phyloP scores from a whole-genome alignment of 2,113 vertebrate genomes.

The Hydrolagus affinis region DNA sequence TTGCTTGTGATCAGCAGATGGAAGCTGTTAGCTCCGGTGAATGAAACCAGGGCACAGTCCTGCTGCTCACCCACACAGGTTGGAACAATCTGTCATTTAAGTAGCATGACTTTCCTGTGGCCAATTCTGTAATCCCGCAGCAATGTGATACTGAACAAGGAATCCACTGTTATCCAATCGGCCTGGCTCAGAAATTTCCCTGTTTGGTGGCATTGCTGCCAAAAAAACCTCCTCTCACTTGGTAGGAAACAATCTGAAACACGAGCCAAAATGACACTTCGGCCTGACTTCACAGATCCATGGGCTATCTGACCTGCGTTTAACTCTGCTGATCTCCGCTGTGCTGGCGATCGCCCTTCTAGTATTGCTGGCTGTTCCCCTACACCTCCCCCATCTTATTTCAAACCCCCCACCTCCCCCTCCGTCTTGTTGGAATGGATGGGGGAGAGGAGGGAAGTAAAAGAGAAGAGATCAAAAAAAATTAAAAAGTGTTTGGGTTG shows the following conservation, averaged over 20 bases:
- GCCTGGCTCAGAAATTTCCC: conserved; percentile 59
- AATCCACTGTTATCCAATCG: conserved; percentile 50
- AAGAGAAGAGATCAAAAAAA: background rate
- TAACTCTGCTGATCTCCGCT: conserved; percentile 34
- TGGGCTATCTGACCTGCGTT: conserved; percentile 39
- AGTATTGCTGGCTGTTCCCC: background rate
- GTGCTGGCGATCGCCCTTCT: conserved; percentile 31
- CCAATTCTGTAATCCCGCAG: conserved; percentile 65
- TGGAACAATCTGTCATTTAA: conserved; percentile 74
- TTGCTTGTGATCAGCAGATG: conserved; percentile 54
- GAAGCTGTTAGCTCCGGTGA: conserved; percentile 74
- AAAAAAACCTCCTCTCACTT: conserved; percentile 45
- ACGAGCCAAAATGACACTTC: conserved; percentile 36
- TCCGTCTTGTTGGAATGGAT: background rate
- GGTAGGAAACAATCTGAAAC: conserved; percentile 45
- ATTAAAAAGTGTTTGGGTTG: too few relatives aligned
- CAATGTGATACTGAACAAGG: conserved; percentile 65
- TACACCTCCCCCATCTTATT: background rate
- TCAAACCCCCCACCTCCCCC: background rate
- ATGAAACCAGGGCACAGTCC: conserved; percentile 48
- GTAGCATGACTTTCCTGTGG: conserved; percentile 59
- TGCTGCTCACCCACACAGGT: conserved; percentile 62
- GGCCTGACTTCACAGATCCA: conserved; percentile 35
- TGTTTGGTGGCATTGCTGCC: conserved; percentile 50
- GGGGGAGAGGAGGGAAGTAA: background rate